Percentiles rank a stretch among this genome's conserved stretches.
Evolutionary conservation across 2,888 invertebrate species (phyloP).

Genomic region (Xanthostigma xanthostigma): DNA sequence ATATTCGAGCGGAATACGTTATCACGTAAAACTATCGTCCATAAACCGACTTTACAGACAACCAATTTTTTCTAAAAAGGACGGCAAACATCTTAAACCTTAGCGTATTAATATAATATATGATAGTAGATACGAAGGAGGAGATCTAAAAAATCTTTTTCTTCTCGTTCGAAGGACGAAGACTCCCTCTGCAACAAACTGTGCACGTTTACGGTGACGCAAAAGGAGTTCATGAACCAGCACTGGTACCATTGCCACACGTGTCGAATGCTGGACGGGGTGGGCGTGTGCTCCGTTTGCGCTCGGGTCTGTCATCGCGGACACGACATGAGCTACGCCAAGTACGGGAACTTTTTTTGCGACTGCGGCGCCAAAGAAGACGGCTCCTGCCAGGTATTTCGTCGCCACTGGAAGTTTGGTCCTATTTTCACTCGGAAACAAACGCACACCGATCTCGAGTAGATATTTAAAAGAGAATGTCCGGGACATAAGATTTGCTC

Average conservation of each 20-base stretch:
- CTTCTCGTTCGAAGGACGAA: slow-evolving; percentile 44
- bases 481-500: too few relatives aligned
- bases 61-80: too few relatives aligned
- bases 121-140: too few relatives aligned
- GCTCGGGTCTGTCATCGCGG: slow-evolving; percentile 93
- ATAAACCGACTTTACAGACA: too few relatives aligned
- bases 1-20: too few relatives aligned
- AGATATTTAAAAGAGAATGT: too few relatives aligned
- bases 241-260: slow-evolving; percentile 99
- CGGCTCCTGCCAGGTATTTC: slow-evolving; percentile 42
- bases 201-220: slow-evolving; percentile 92
- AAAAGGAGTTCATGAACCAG: slow-evolving; percentile 96
- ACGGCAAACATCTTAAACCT: too few relatives aligned
- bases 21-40: too few relatives aligned
- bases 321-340: slow-evolving; percentile 93
- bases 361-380: slow-evolving; percentile 97
- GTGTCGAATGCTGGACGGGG: slow-evolving; percentile 95
- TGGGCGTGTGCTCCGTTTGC: slow-evolving; percentile 95
- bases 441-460: too few relatives aligned
- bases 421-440: too few relatives aligned
- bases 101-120: too few relatives aligned
- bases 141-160: slow-evolving; percentile 20
- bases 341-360: slow-evolving; percentile 98
- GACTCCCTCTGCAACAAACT: slow-evolving; percentile 80
- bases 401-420: slow-evolving; percentile 23